Percentiles rank a stretch among this genome's conserved stretches.
These are phyloP conservation scores for Papilio polyxenes DNA, from an alignment of 1,140 invertebrate genomes.

Conservation along the genomic window DNA sequence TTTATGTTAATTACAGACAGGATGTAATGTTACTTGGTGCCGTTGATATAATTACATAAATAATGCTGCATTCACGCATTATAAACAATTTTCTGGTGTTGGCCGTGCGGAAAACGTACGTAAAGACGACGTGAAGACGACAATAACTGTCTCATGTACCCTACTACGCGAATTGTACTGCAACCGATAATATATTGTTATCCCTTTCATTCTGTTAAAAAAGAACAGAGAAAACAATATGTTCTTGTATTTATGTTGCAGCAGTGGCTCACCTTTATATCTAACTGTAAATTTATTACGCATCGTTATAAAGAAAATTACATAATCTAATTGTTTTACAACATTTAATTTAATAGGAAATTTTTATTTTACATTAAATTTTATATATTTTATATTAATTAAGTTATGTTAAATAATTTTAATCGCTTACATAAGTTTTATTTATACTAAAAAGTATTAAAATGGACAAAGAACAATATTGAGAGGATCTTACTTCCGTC, in stretches of 20 bases:
- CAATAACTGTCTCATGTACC: slow-evolving; percentile 28
- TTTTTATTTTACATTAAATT: too few relatives aligned
- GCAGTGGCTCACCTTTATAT: not conserved
- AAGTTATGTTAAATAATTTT: too few relatives aligned
- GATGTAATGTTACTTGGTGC: slow-evolving; percentile 57
- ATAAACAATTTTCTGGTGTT: slow-evolving; percentile 71
- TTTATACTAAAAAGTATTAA: too few relatives aligned
- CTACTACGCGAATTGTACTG: not conserved
- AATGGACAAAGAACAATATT: too few relatives aligned
- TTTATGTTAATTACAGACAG: slow-evolving; percentile 75
- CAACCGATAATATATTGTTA: not conserved
- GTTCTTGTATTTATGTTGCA: not conserved
- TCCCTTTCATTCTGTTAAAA: not conserved
- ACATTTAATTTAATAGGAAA: not conserved
- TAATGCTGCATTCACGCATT: slow-evolving; percentile 52
- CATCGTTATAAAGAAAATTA: slow-evolving; percentile 1
- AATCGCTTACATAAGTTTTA: too few relatives aligned
- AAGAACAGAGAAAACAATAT: not conserved
- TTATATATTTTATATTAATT: too few relatives aligned
- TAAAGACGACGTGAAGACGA: slow-evolving; percentile 42
- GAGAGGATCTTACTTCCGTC: too few relatives aligned
- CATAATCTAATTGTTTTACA: not conserved
- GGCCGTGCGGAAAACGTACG: slow-evolving; percentile 63
- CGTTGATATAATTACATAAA: slow-evolving; percentile 73
- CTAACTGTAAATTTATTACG: not conserved